Percentiles rank a stretch among this genome's conserved stretches.
These are phyloP conservation scores for Globodera rostochiensis DNA, from an alignment of 1,140 invertebrate genomes.

Conservation along the genomic window DNA sequence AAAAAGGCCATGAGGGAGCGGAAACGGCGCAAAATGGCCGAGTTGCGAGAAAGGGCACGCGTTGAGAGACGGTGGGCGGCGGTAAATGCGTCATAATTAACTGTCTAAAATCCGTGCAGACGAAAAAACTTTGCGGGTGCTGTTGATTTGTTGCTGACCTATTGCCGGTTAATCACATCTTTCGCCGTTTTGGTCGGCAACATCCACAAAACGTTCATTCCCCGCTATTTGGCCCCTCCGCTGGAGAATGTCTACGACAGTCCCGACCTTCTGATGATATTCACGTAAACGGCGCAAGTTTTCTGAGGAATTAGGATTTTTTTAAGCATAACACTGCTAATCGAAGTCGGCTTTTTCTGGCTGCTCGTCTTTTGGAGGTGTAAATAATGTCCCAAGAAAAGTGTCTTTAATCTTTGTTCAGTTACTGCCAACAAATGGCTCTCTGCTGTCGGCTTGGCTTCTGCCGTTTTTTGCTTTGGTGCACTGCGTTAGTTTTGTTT, in stretches of 20 bases:
- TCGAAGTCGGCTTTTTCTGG: constrained; percentile 52
- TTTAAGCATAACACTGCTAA: constrained; percentile 39
- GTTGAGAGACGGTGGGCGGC: constrained; percentile 17
- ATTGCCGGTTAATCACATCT: constrained; percentile 38
- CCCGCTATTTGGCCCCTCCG: constrained; percentile 37
- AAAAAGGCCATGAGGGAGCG: constrained; percentile 18
- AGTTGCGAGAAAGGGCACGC: constrained; percentile 6
- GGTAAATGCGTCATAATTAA: too few relatives aligned
- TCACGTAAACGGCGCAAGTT: constrained; percentile 39
- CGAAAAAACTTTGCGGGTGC: constrained; percentile 27
- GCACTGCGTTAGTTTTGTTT: constrained; percentile 39
- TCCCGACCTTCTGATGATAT: constrained; percentile 53
- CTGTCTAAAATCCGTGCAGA: neutral
- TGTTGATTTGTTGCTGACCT: constrained; percentile 22
- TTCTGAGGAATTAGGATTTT: neutral
- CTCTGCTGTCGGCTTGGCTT: constrained; percentile 52
- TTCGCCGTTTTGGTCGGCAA: constrained; percentile 57
- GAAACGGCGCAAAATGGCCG: constrained; percentile 9
- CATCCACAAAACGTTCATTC: constrained; percentile 55
- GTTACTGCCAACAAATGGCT: constrained; percentile 39
- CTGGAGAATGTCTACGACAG: constrained; percentile 46
- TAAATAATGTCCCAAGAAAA: constrained; percentile 31
- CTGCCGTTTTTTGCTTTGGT: constrained; percentile 45
- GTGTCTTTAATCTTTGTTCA: constrained; percentile 4
- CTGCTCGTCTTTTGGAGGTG: constrained; percentile 36